Evolutionary conservation across 2,888 invertebrate genomes (phyloP), one percentile per base, ranked within the genome.

Genomic region (Axea sp.): DNA sequence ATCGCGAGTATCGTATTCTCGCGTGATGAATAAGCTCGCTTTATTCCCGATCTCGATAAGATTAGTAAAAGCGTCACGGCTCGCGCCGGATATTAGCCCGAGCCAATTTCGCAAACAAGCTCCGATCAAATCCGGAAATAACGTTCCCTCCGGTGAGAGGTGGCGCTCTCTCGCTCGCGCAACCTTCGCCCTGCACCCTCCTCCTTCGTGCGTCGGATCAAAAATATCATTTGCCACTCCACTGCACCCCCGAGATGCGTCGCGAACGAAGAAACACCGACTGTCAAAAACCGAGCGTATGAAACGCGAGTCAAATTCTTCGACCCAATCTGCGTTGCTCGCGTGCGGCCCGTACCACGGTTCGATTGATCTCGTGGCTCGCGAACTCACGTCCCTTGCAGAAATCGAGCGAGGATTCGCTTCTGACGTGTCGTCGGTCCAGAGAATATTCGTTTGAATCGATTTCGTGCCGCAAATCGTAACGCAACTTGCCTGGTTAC

Each of bases 221-320:
- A 75, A 77, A 79, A 80, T 76, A 75, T 76, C 75, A 78, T 80
- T 80, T 79, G 79, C 76, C 78, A 73, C 53, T 57, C 73, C 77
- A 77, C 76, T 74, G 78, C 78, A 76, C 76, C 73, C 60, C 19
- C 59, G 60, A 57, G 55, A 71, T 73, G 57, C 71, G 67, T 73
- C 64, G 73, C 74, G 47, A 33, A 26, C 41, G 53, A 49, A 62
- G 57, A 73, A 74, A 57, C 41, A 39, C 51, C 68, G 41, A 49
- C 59, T 55, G 65, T 65, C 65, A 45, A 24, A 43, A 17, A 37
- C 19, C 31, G 17, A 31, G 17, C n/a, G 22, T 8, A 4, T 39
- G 9, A 45, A 57, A 49, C 39, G 67, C 37, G 47, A 47, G 35
- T 47, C 47, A 31, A 11, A 17, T 53, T 55, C 43, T 51, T 59